Percentiles rank a stretch among this genome's conserved stretches.
Conservation (phyloP, 2,113 vertebrate genomes). For the Bufo gargarizans region DNA sequence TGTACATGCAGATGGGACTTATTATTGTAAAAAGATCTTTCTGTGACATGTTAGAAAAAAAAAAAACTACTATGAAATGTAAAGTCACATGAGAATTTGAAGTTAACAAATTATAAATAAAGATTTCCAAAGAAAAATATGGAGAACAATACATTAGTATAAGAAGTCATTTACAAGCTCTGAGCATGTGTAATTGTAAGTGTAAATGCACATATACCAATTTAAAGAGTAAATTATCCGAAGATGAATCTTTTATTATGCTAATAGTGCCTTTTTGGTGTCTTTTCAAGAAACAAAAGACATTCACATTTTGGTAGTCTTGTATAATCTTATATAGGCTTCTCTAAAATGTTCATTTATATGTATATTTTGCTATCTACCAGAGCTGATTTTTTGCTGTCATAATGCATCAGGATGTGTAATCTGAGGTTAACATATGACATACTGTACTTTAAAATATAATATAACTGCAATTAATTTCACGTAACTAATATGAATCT, state of each 20-base stretch:
- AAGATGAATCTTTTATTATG: conserved; percentile 39
- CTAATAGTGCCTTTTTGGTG: not conserved
- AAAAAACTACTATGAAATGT: conserved; percentile 28
- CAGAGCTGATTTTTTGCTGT: not conserved
- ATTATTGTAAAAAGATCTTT: conserved; percentile 71
- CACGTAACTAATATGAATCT: no score
- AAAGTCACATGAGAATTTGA: not conserved
- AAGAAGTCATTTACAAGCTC: not conserved
- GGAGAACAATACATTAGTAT: not conserved
- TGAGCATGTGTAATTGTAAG: conserved; percentile 41
- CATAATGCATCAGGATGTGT: not conserved
- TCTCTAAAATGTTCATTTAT: not conserved
- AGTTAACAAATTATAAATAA: not conserved
- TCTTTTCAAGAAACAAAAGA: conserved; percentile 32
- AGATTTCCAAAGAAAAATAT: not conserved
- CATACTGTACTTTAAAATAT: no score
- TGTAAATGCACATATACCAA: conserved; percentile 48
- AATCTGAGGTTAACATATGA: not conserved
- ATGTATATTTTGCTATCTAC: not conserved
- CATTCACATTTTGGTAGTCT: not conserved
- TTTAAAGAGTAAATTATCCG: conserved; percentile 47
- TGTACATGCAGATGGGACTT: conserved; percentile 79
- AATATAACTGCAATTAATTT: no score
- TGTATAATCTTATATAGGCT: not conserved
- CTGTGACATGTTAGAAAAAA: conserved; percentile 61